These are phyloP conservation scores for Drosophila paulistorum DNA, from an alignment of 1,140 invertebrate genomes.

Conservation along the genomic window DNA sequence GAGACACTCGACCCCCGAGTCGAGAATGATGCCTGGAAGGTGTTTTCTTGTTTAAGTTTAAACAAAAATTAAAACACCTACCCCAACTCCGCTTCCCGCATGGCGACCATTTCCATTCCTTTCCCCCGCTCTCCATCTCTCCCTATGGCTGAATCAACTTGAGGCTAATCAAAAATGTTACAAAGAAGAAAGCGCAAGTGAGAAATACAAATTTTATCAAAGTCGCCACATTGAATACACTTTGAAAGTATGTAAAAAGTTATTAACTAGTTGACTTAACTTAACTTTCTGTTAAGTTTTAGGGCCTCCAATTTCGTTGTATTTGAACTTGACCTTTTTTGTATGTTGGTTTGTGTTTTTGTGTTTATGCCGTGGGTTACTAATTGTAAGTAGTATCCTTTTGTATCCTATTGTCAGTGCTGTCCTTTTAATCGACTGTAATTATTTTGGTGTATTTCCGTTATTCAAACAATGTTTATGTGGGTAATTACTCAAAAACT, in stretches of 20 bases:
- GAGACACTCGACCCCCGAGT: slow-evolving; percentile 60
- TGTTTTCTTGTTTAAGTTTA: slow-evolving; percentile 67
- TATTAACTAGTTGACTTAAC: not conserved
- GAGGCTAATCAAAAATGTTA: slow-evolving; percentile 69
- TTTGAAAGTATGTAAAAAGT: not conserved
- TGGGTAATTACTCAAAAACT: no score
- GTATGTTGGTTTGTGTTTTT: no score
- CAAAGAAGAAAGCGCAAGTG: slow-evolving; percentile 28
- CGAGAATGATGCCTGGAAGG: slow-evolving; percentile 55
- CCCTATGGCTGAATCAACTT: slow-evolving; percentile 39
- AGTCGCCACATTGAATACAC: slow-evolving; percentile 28
- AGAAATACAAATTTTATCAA: not conserved
- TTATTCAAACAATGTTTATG: no score
- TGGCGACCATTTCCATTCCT: slow-evolving; percentile 5
- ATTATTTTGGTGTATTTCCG: no score
- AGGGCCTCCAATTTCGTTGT: no score
- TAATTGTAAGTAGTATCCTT: no score
- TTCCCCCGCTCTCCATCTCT: not conserved
- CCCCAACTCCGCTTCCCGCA: slow-evolving; percentile 24
- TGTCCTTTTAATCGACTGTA: no score
- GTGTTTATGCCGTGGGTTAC: no score
- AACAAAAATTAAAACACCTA: slow-evolving; percentile 72
- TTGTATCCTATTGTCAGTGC: no score
- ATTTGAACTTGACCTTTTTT: no score
- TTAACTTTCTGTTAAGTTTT: no score